Percentiles rank a stretch among this genome's conserved stretches.
Conservation (phyloP, 2,113 vertebrate genomes). For the Pipa parva region DNA sequence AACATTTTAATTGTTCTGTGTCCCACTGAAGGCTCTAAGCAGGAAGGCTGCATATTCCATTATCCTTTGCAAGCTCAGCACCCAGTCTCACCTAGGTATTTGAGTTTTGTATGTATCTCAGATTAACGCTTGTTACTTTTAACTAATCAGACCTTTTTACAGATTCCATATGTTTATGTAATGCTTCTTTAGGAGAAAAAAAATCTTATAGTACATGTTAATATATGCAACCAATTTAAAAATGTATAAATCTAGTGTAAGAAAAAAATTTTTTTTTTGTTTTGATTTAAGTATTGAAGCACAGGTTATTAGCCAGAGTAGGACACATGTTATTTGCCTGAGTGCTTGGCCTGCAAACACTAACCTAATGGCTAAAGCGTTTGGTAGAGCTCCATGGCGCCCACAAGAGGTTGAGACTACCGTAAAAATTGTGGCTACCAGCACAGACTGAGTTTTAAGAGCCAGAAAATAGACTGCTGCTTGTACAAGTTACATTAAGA, state of each 20-base stretch:
- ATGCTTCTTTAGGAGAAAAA: slow-evolving; percentile 70
- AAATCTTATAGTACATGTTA: slow-evolving; percentile 82
- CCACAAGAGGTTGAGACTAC: neutral
- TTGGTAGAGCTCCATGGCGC: too few relatives aligned
- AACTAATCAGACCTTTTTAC: slow-evolving; percentile 88
- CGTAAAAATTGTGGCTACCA: neutral
- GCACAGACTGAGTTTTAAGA: slow-evolving; percentile 48
- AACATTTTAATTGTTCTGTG: slow-evolving; percentile 64
- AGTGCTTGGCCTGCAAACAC: slow-evolving; percentile 23
- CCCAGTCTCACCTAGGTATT: slow-evolving; percentile 58
- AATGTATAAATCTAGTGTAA: slow-evolving; percentile 81
- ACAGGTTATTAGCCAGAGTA: slow-evolving; percentile 57
- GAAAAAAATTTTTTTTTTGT: slow-evolving; percentile 64
- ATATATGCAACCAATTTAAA: slow-evolving; percentile 79
- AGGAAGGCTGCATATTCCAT: slow-evolving; percentile 66
- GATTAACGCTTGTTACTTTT: slow-evolving; percentile 88
- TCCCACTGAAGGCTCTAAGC: slow-evolving; percentile 63
- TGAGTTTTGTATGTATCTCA: slow-evolving; percentile 75
- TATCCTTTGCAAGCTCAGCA: slow-evolving; percentile 66
- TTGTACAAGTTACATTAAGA: slow-evolving; percentile 55
- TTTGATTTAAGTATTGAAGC: slow-evolving; percentile 66
- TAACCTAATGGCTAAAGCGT: slow-evolving; percentile 42
- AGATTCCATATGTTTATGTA: slow-evolving; percentile 85
- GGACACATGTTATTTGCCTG: slow-evolving; percentile 47
- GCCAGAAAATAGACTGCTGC: slow-evolving; percentile 46